Percentiles rank a stretch among this genome's conserved stretches.
Conservation (phyloP, 1,140 invertebrate genomes). For the Sipha flava region DNA sequence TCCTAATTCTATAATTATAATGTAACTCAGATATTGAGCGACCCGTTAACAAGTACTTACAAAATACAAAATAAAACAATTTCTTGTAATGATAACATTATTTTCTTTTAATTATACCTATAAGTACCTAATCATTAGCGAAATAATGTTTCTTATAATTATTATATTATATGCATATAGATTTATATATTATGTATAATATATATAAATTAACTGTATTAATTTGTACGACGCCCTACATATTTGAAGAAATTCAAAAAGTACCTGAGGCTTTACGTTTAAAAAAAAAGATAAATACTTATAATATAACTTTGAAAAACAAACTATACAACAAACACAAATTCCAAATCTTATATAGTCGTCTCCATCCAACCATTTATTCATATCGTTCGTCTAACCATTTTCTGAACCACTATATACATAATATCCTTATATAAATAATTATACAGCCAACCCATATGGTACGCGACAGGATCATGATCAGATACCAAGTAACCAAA, state of each 20-base stretch:
- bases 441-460: not conserved
- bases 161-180: no score
- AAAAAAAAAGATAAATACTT: not conserved
- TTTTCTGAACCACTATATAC: not conserved
- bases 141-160: no score
- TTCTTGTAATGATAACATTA: no score
- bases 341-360: not conserved
- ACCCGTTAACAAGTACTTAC: not conserved
- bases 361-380: not conserved
- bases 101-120: no score
- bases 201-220: no score
- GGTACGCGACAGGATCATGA: not conserved
- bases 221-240: not conserved
- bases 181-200: no score
- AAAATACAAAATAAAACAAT: not conserved
- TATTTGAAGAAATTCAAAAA: slow-evolving; percentile 7
- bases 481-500: not conserved
- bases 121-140: no score
- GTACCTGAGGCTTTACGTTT: not conserved
- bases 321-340: not conserved
- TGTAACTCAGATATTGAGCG: not conserved
- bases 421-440: not conserved
- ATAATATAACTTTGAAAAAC: not conserved
- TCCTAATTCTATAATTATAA: not conserved
- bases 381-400: not conserved